phyloP scores from a whole-genome alignment of 1,140 invertebrate species.

The Telenomus remus region DNA sequence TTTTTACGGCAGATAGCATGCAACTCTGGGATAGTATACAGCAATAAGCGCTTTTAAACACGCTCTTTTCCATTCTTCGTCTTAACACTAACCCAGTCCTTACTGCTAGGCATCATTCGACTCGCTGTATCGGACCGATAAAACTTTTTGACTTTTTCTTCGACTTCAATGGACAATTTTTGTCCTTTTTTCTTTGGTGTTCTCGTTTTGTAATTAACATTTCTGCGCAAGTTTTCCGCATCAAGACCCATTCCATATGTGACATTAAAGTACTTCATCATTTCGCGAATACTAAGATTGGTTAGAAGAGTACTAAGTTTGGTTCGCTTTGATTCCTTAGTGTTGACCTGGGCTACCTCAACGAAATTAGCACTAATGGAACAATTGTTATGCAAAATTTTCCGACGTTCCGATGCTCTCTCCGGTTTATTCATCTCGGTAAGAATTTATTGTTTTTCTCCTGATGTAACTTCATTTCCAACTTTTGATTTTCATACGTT shows the following conservation, averaged over 20 bases:
- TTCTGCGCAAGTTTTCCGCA: conserved; percentile 4
- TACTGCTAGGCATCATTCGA: conserved; percentile 3
- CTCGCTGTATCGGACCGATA: background rate
- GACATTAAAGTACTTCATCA: conserved; percentile 12
- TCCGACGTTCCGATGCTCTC: background rate
- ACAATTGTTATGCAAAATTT: conserved; percentile 3
- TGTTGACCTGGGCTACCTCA: background rate
- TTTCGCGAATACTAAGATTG: conserved; percentile 11
- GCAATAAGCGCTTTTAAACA: conserved; percentile 16
- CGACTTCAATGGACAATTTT: background rate
- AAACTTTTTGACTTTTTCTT: conserved; percentile 8
- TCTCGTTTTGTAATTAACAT: background rate
- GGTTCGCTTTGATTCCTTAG: background rate
- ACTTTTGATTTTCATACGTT: background rate
- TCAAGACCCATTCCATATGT: conserved; percentile 11
- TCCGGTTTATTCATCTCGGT: background rate
- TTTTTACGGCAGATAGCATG: conserved; percentile 9
- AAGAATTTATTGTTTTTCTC: background rate
- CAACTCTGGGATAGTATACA: conserved; percentile 13
- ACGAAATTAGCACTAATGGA: background rate
- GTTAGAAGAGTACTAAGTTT: background rate
- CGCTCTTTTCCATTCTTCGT: background rate
- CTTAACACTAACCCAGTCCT: conserved; percentile 1
- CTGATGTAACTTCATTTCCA: background rate
- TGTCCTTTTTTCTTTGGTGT: background rate